Evolutionary conservation across 2,888 invertebrate genomes (phyloP).

Genomic region (Amphipoea oculea): DNA sequence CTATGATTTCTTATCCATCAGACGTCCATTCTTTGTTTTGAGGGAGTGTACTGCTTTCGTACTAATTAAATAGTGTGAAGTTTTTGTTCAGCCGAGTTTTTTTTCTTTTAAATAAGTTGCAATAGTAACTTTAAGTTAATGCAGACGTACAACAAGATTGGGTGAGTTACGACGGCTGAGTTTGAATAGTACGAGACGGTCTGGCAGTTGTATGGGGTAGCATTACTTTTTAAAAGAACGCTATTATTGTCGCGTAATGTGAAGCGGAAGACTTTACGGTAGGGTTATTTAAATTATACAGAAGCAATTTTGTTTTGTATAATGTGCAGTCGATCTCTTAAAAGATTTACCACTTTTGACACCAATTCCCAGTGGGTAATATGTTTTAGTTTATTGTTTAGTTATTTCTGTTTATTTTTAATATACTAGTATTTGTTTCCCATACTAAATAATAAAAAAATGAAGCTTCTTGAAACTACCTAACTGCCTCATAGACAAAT

Average conservation of each 20-base stretch:
- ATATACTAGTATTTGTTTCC: background rate
- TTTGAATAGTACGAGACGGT: conserved; percentile 28
- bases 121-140: conserved; percentile 2
- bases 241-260: conserved; percentile 5
- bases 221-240: conserved; percentile 36
- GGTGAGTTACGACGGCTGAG: conserved; percentile 21
- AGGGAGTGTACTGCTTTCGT: conserved; percentile 63
- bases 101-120: conserved; percentile 4
- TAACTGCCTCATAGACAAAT: background rate
- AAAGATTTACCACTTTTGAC: background rate
- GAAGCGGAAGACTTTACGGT: conserved; percentile 1
- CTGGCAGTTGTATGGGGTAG: conserved; percentile 39
- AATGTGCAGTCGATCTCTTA: background rate
- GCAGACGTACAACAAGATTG: conserved; percentile 22
- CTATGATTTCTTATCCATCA: conserved; percentile 80
- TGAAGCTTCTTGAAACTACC: background rate
- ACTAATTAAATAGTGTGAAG: conserved; percentile 57
- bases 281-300: conserved; percentile 14
- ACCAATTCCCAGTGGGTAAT: background rate
- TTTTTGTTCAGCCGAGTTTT: background rate
- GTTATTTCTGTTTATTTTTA: background rate
- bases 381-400: background rate
- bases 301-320: background rate
- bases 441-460: background rate
- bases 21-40: conserved; percentile 64